Evolutionary conservation across 2,888 invertebrate genomes (phyloP).

Genomic region (Gortyna flavago): DNA sequence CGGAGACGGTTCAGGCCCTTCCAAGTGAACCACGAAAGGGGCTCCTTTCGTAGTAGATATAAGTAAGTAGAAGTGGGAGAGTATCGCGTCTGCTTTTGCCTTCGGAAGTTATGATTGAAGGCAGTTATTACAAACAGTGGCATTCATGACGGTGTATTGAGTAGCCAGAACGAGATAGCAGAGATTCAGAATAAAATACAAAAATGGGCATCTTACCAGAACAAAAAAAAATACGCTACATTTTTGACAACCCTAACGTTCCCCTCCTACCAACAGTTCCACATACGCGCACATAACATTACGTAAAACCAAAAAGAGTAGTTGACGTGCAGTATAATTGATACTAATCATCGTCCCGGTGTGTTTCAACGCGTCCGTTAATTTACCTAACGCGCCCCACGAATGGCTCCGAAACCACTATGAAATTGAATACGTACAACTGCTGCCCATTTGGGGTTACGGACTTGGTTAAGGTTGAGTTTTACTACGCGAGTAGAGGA

Average conservation of each 20-base stretch:
- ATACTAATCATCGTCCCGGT: constrained; percentile 65
- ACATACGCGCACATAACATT: constrained; percentile 17
- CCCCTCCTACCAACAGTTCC: constrained; percentile 1
- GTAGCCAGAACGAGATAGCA: not conserved
- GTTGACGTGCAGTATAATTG: constrained; percentile 60
- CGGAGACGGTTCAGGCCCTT: not conserved
- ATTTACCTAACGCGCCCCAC: constrained; percentile 70
- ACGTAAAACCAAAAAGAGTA: constrained; percentile 42
- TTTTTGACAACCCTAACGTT: constrained; percentile 19
- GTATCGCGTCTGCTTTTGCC: not conserved
- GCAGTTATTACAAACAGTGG: not conserved
- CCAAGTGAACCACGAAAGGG: not conserved
- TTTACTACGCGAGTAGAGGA: constrained; percentile 44
- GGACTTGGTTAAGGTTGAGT: constrained; percentile 65
- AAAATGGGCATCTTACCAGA: not conserved
- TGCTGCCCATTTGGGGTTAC: constrained; percentile 73
- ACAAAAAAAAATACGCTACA: not conserved
- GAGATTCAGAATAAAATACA: not conserved
- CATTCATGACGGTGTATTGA: not conserved
- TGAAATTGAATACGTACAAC: constrained; percentile 75
- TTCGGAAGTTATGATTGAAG: not conserved
- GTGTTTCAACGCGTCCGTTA: constrained; percentile 72
- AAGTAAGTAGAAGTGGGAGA: not conserved
- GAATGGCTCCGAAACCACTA: constrained; percentile 71
- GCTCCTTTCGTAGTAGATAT: not conserved